phyloP scores from a whole-genome alignment of 2,888 invertebrate species.

The Arrhopalites spinosus region DNA sequence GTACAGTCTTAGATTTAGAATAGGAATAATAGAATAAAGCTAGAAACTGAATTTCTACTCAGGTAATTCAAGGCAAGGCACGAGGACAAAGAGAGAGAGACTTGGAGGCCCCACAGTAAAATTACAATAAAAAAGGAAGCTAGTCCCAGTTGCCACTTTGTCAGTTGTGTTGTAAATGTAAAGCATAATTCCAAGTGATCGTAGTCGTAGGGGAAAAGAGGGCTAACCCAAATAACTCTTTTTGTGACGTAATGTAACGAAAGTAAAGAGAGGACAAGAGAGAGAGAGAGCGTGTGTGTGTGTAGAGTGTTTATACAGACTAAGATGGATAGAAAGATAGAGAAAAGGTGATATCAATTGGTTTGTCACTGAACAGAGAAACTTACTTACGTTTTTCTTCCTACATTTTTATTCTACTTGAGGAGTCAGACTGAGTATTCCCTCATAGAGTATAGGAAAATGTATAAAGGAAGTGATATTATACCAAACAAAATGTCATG shows the following conservation, averaged over 20 bases:
- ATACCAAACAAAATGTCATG: no score
- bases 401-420: neutral
- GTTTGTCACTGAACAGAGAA: constrained; percentile 23
- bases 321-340: constrained; percentile 7
- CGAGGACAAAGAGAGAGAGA: constrained; percentile 5
- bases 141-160: constrained; percentile 26
- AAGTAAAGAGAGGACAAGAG: neutral
- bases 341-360: constrained; percentile 22
- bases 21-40: no score
- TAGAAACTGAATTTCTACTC: no score
- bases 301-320: neutral
- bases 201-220: neutral
- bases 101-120: no score
- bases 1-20: no score
- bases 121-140: no score
- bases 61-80: no score
- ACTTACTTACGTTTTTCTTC: constrained; percentile 4
- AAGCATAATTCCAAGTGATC: constrained; percentile 24
- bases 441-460: no score
- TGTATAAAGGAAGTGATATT: no score
- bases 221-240: constrained; percentile 18
- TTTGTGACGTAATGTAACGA: constrained; percentile 9
- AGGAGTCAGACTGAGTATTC: no score
- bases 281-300: neutral
- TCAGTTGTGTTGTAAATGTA: constrained; percentile 19